Percentiles rank a stretch among this genome's conserved stretches.
phyloP scores from a whole-genome alignment of 2,797 vertebrate species.

The Pipistrellus nathusii region DNA sequence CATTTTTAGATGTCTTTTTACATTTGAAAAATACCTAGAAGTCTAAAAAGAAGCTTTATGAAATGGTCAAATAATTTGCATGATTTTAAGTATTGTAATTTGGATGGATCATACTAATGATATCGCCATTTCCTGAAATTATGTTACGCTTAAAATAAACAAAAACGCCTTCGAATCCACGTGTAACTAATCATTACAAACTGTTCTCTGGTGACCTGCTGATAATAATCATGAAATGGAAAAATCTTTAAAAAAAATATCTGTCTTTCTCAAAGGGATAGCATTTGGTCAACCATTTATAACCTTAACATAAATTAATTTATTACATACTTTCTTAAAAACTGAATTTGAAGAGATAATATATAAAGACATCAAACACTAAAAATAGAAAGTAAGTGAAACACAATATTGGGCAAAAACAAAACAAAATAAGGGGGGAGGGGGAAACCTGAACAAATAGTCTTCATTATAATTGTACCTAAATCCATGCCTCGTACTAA shows the following conservation, averaged over 20 bases:
- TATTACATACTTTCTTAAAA: slow-evolving; percentile 23
- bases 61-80: slow-evolving; percentile 30
- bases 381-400: not conserved
- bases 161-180: slow-evolving; percentile 51
- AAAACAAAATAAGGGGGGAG: not conserved
- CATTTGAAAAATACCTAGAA: not conserved
- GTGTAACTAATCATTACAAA: not conserved
- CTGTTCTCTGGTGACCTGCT: slow-evolving; percentile 20
- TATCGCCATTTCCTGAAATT: not conserved
- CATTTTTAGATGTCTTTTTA: not conserved
- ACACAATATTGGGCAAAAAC: not conserved
- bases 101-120: not conserved
- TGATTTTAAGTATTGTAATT: slow-evolving; percentile 32
- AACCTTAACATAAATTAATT: slow-evolving; percentile 19
- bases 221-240: slow-evolving; percentile 31
- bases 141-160: not conserved
- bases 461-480: not conserved
- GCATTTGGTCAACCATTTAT: not conserved
- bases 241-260: slow-evolving; percentile 16
- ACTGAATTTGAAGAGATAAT: slow-evolving; percentile 8
- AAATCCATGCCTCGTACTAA: not conserved
- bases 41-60: not conserved
- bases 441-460: not conserved
- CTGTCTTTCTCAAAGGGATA: not conserved
- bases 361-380: not conserved